Evolutionary conservation across 2,888 invertebrate species (phyloP).

Genomic region (Onthophagus sagittarius): DNA sequence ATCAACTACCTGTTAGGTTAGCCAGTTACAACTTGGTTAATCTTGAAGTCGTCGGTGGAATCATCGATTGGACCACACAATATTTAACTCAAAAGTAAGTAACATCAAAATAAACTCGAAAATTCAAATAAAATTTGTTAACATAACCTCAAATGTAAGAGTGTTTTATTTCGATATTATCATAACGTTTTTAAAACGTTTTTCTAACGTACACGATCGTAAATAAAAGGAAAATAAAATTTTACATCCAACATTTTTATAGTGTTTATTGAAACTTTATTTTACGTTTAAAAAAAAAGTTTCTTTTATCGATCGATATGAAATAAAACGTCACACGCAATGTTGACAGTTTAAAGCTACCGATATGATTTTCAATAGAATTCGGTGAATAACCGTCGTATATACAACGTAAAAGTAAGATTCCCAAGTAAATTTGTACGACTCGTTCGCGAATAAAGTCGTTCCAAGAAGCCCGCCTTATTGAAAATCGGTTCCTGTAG

Average conservation of each 20-base stretch:
- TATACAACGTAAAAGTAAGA: neutral
- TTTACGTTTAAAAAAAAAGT: no score
- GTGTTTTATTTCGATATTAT: no score
- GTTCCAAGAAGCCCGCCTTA: neutral
- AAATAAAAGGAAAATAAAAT: no score
- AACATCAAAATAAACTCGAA: neutral
- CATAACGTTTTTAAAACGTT: no score
- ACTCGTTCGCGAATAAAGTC: neutral
- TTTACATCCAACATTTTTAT: no score
- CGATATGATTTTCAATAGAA: neutral
- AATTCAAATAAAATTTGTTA: neutral
- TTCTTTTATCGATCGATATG: no score
- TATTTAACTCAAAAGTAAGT: constrained; percentile 75
- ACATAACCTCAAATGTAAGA: no score
- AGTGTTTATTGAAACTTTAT: no score
- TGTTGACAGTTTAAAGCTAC: no score
- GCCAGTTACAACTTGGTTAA: constrained; percentile 66
- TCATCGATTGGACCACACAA: constrained; percentile 71
- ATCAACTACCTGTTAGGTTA: constrained; percentile 71
- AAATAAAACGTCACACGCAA: no score
- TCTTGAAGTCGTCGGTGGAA: constrained; percentile 68
- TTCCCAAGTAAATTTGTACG: neutral
- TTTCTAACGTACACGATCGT: no score
- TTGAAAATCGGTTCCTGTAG: neutral
- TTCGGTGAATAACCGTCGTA: neutral